Percentiles rank a stretch among this genome's conserved stretches.
These are phyloP conservation scores for Coccyzus lansbergi DNA, from an alignment of 2,797 vertebrate species.

Conservation along the genomic window DNA sequence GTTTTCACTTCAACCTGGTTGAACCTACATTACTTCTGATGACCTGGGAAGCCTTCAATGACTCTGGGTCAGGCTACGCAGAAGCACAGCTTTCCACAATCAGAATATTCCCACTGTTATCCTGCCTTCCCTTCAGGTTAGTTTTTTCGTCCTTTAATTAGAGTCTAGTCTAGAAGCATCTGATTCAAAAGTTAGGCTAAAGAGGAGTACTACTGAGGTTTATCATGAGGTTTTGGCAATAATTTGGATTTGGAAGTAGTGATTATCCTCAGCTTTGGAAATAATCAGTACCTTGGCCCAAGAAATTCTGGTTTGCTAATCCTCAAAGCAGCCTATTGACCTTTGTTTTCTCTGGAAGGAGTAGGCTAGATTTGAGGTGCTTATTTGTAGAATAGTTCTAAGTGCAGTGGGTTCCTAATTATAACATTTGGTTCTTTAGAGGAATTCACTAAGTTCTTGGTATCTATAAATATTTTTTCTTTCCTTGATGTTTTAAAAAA, in stretches of 20 bases:
- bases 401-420: conserved; percentile 48
- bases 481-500: conserved; percentile 25
- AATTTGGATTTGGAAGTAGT: conserved; percentile 14
- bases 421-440: conserved; percentile 52
- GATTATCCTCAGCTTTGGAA: conserved; percentile 37
- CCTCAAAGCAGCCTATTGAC: conserved; percentile 39
- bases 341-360: conserved; percentile 73
- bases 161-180: not conserved
- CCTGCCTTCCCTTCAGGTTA: not conserved
- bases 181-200: conserved; percentile 18
- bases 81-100: not conserved
- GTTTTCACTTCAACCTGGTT: not conserved
- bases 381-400: conserved; percentile 64
- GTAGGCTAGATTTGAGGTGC: conserved; percentile 39
- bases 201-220: not conserved
- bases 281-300: conserved; percentile 48
- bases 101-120: not conserved
- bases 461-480: conserved; percentile 59
- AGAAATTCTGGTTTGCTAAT: conserved; percentile 60
- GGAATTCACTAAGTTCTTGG: conserved; percentile 46
- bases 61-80: not conserved
- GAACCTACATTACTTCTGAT: not conserved
- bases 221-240: conserved; percentile 37
- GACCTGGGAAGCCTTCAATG: not conserved
- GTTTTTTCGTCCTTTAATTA: not conserved